A percentile compares a stretch with the other conserved stretches of the same genome.
phyloP scores from a whole-genome alignment of 2,888 invertebrate species.

The Lysandra bellargus region DNA sequence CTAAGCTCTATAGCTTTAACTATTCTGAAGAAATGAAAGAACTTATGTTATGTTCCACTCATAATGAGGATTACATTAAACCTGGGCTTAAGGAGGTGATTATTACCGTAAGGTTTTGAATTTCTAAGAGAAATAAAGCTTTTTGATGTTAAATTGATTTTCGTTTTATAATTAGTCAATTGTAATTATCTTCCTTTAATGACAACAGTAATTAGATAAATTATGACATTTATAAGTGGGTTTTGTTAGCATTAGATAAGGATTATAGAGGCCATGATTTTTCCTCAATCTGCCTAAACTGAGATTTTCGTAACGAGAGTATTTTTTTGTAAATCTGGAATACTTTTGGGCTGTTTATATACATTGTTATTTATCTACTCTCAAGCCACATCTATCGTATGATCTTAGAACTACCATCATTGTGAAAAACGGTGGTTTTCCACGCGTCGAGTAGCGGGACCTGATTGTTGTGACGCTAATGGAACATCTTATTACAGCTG shows the following conservation, averaged over 20 bases:
- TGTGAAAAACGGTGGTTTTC: conserved; percentile 27
- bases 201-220: neutral
- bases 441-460: conserved; percentile 25
- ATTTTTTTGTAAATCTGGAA: neutral
- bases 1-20: too few relatives aligned
- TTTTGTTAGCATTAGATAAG: neutral
- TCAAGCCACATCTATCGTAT: neutral
- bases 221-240: neutral
- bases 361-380: too few relatives aligned
- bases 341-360: neutral
- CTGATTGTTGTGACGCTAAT: conserved; percentile 14
- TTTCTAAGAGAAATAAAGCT: neutral
- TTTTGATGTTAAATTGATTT: neutral
- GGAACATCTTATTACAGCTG: conserved; percentile 18
- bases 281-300: neutral
- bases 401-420: neutral
- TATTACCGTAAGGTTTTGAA: neutral
- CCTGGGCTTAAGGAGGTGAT: too few relatives aligned
- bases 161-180: neutral
- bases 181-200: neutral
- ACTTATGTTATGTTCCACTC: too few relatives aligned
- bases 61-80: too few relatives aligned
- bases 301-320: too few relatives aligned
- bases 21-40: too few relatives aligned
- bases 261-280: neutral